Base-by-base conservation (phyloP, 2,888 invertebrate species). In the Apodemia hepburni region DNA sequence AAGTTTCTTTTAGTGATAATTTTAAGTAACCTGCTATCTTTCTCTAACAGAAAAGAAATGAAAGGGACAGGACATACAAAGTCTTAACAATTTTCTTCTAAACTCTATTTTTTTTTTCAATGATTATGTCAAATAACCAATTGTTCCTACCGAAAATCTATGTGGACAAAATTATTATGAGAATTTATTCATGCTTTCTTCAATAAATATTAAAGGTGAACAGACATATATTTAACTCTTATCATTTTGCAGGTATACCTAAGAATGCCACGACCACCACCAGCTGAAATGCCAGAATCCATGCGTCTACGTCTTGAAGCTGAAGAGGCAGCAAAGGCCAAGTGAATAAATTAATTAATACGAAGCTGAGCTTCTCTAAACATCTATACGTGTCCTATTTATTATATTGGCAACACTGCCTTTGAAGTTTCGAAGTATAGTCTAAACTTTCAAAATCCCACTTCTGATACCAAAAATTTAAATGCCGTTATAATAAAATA, bases 201-300 rank as follows among this genome's bases (percentile, higher is more conserved):
- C 7, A 18, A 11, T n/a, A n/a, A n/a, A n/a, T n/a, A n/a, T 59
- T 35, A 29, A 57, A 18, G 58, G n/a, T 7, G 8, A 17, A 42
- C 18, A 7, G n/a, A 5, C n/a, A 58, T 11, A 15, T 38, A 6
- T 29, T 15, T 29, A 35, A 29, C n/a, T 22, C 42, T 47, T n/a
- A 45, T 15, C 47, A 49, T 11, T 35, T n/a, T 59, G 0, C 76
- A 93, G 93, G 94, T 94, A 0, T 93, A 91, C 75, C 93, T 96
- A 71, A 93, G 95, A 69, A 95, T 99, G 93, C 99, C 98, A 65
- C 95, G 99, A 74, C 98, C 98, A 66, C 98, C 99, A 80, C 98
- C 98, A 78, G 97, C 98, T 75, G 96, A 96, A 88, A 98, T 98
- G 98, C 98, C 98, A 17, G 98, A 97, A 82, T 96, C 97, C 15